A percentile compares a stretch with the other conserved stretches of the same genome.
These are phyloP conservation scores for Zele albiditarsus DNA, from an alignment of 2,888 invertebrate species.

Conservation along the genomic window DNA sequence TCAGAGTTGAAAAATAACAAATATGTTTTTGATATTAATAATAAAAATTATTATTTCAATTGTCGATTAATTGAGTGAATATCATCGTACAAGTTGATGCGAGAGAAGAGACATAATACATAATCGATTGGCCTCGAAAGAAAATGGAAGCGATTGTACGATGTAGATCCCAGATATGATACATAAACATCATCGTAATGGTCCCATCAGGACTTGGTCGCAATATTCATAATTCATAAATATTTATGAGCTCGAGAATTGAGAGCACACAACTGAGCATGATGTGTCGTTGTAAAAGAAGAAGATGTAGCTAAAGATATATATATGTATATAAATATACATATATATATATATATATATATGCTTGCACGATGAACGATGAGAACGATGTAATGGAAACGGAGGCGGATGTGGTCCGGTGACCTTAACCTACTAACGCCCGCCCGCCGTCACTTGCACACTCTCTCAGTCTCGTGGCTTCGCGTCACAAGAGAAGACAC, in stretches of 20 bases:
- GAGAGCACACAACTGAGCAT: constrained; percentile 39
- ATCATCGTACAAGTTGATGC: not conserved
- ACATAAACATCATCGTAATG: not conserved
- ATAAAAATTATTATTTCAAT: too few relatives aligned
- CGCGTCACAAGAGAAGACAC: constrained; percentile 7
- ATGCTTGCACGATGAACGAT: constrained; percentile 11
- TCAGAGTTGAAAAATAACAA: too few relatives aligned
- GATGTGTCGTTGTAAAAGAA: constrained; percentile 16
- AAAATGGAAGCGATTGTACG: constrained; percentile 14
- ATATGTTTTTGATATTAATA: too few relatives aligned
- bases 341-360: constrained; percentile 28
- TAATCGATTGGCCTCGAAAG: constrained; percentile 10
- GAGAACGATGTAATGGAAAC: constrained; percentile 15
- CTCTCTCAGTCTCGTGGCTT: constrained; percentile 23
- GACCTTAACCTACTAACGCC: constrained; percentile 60
- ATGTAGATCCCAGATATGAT: constrained; percentile 9
- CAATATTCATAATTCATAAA: constrained; percentile 49
- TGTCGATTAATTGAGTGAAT: not conserved
- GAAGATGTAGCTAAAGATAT: constrained; percentile 21
- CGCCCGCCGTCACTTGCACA: constrained; percentile 51
- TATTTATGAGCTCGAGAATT: constrained; percentile 52
- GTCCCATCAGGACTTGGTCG: not conserved
- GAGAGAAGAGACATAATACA: constrained; percentile 12
- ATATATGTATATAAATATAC: constrained; percentile 20
- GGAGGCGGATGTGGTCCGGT: constrained; percentile 53